Conservation (phyloP, 1,140 invertebrate species). For the Oedothorax gibbosus region DNA sequence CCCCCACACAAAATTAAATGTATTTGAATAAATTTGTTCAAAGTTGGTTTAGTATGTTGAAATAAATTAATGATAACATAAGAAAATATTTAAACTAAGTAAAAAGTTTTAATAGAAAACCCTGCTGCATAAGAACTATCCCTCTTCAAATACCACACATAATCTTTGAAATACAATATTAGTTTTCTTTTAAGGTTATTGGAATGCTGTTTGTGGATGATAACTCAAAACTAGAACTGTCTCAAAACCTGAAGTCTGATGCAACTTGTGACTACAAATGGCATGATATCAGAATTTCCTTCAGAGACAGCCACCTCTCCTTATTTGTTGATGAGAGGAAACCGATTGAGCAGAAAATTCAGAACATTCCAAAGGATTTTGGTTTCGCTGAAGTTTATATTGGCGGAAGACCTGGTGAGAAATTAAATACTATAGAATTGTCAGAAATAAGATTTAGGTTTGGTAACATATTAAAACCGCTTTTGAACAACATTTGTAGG, state of each 20-base stretch:
- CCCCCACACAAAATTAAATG: no score
- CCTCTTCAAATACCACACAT: no score
- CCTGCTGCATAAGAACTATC: no score
- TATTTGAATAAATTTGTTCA: no score
- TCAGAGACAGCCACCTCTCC: slow-evolving; percentile 1
- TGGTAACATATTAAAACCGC: background rate
- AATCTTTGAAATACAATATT: no score
- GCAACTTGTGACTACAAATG: slow-evolving; percentile 85
- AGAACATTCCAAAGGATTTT: slow-evolving; percentile 8
- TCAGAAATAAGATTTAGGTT: background rate
- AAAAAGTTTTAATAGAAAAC: no score
- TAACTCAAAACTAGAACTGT: slow-evolving; percentile 75
- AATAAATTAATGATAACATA: no score
- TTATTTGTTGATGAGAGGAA: slow-evolving; percentile 21
- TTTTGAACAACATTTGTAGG: no score
- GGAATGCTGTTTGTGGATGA: slow-evolving; percentile 79
- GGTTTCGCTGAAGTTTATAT: slow-evolving; percentile 47
- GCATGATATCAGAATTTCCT: slow-evolving; percentile 80
- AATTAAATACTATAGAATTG: background rate
- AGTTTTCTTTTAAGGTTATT: slow-evolving; percentile 72
- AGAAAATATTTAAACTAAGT: no score
- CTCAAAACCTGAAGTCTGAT: slow-evolving; percentile 74
- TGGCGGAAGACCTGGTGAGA: slow-evolving; percentile 47
- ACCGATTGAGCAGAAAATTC: slow-evolving; percentile 33
- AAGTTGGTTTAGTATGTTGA: no score